Percentiles rank a stretch among this genome's conserved stretches.
These are phyloP conservation scores for Caerostris extrusa DNA, from an alignment of 1,140 invertebrate species.

Conservation along the genomic window DNA sequence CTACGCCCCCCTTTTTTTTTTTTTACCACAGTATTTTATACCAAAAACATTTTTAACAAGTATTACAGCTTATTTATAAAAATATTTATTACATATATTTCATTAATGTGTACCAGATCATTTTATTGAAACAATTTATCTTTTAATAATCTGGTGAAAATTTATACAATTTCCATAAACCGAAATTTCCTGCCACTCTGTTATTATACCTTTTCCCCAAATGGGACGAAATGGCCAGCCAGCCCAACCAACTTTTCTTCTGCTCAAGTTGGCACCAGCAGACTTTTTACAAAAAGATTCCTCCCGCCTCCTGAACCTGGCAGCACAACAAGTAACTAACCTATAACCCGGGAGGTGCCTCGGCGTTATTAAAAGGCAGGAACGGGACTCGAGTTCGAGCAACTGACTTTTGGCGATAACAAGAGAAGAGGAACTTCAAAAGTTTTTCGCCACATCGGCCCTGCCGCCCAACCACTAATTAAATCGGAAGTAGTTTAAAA, in stretches of 20 bases:
- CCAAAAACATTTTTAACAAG: too few relatives aligned
- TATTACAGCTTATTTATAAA: too few relatives aligned
- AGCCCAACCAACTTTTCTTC: neutral
- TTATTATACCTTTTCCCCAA: neutral
- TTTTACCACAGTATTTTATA: too few relatives aligned
- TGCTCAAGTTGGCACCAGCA: neutral
- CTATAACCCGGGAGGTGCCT: constrained; percentile 57
- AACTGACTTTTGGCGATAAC: constrained; percentile 72
- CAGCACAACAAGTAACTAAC: constrained; percentile 52
- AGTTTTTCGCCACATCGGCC: constrained; percentile 1
- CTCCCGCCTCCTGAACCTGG: constrained; percentile 12
- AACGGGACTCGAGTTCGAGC: constrained; percentile 10
- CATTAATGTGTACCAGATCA: too few relatives aligned
- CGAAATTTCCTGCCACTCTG: neutral
- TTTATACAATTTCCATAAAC: neutral
- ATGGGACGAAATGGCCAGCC: neutral
- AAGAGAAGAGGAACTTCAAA: constrained; percentile 61
- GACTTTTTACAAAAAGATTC: constrained; percentile 12
- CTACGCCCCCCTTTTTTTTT: too few relatives aligned
- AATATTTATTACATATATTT: too few relatives aligned
- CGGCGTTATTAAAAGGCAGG: neutral
- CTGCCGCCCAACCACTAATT: constrained; percentile 60
- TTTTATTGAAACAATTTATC: neutral
- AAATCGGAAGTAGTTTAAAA: constrained; percentile 76
- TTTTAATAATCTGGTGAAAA: neutral